Evolutionary conservation across 1,140 invertebrate genomes (phyloP).

Genomic region (Teleogryllus occipitalis): DNA sequence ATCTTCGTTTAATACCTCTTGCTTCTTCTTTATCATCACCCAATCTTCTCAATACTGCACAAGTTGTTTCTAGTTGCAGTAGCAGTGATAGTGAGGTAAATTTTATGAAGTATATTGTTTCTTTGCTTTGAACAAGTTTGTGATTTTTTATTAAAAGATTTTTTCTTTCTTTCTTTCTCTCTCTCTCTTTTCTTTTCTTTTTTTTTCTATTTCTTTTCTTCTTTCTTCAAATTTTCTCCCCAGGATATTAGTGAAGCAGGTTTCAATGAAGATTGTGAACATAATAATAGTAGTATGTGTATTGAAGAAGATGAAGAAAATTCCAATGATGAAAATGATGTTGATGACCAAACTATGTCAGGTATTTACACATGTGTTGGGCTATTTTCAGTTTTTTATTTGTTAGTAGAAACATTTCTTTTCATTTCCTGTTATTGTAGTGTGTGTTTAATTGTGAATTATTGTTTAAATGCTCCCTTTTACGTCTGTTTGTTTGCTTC

Average conservation of each 20-base stretch:
- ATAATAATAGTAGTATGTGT: slow-evolving; percentile 36
- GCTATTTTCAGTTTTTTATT: slow-evolving; percentile 11
- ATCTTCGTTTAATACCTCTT: not conserved
- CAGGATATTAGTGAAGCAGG: slow-evolving; percentile 61
- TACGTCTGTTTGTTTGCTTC: not conserved
- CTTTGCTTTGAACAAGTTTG: not conserved
- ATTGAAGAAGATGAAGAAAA: slow-evolving; percentile 38
- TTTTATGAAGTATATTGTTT: slow-evolving; percentile 7
- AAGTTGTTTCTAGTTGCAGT: slow-evolving; percentile 39
- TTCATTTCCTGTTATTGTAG: not conserved
- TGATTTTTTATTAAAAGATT: not conserved
- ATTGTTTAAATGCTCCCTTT: not conserved
- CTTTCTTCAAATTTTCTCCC: slow-evolving; percentile 26
- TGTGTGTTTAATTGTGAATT: not conserved
- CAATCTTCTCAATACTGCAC: slow-evolving; percentile 29
- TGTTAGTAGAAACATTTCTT: not conserved
- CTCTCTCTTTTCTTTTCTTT: not conserved
- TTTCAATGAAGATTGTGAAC: slow-evolving; percentile 46
- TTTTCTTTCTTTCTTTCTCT: not conserved
- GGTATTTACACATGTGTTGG: slow-evolving; percentile 39
- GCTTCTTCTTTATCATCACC: slow-evolving; percentile 32
- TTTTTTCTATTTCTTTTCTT: not conserved
- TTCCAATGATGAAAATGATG: slow-evolving; percentile 70
- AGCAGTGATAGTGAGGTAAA: slow-evolving; percentile 41
- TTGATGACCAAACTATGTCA: slow-evolving; percentile 77